Conservation (phyloP, 1,140 invertebrate genomes). For the Philopotamus ludificatus region DNA sequence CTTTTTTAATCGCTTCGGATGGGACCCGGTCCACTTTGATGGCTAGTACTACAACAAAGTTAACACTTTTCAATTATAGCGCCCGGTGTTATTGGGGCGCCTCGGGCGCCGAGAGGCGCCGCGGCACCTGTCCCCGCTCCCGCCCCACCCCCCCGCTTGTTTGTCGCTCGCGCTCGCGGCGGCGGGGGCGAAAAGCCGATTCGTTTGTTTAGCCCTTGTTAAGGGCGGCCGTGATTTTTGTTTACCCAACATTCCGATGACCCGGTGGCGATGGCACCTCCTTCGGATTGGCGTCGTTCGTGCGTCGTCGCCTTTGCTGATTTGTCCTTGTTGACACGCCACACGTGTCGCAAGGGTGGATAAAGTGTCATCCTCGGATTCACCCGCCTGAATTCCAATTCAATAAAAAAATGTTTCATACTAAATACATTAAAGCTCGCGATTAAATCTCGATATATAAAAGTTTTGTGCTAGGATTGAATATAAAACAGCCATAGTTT, state of each 20-base stretch:
- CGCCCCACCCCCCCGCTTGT: background rate
- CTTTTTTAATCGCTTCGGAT: background rate
- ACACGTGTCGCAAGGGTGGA: no score
- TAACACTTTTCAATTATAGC: constrained; percentile 19
- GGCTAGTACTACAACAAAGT: constrained; percentile 13
- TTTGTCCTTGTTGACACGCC: background rate
- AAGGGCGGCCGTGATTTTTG: constrained; percentile 37
- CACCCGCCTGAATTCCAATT: no score
- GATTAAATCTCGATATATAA: no score
- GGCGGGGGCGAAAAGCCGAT: constrained; percentile 29
- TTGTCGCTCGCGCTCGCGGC: background rate
- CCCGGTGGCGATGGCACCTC: background rate
- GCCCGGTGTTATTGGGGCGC: background rate
- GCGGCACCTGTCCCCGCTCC: background rate
- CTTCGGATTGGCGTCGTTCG: background rate
- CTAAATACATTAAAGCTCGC: no score
- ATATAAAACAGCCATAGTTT: no score
- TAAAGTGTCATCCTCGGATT: no score
- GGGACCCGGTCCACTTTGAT: background rate
- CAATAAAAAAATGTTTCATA: no score
- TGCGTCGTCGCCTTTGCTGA: background rate
- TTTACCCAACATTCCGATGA: constrained; percentile 30
- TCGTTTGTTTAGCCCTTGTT: constrained; percentile 42
- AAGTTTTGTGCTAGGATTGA: no score
- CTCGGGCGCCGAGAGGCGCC: constrained; percentile 10